Percentiles rank a stretch among this genome's conserved stretches.
Conservation (phyloP, 2,888 invertebrate species). For the Caenorhabditis panamensis region DNA sequence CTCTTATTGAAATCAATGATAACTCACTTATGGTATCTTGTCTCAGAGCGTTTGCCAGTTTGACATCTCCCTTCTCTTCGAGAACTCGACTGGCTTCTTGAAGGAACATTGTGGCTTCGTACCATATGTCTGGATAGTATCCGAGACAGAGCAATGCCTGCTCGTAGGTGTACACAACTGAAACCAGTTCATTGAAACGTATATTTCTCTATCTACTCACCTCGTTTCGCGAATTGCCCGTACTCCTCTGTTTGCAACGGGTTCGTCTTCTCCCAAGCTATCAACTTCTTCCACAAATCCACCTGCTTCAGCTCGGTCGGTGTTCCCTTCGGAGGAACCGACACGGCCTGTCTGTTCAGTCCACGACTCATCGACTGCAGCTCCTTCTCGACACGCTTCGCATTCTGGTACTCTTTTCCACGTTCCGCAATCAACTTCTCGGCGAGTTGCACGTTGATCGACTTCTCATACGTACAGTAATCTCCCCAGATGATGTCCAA, state of each 20-base stretch:
- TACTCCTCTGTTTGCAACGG: slow-evolving; percentile 97
- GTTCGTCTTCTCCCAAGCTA: slow-evolving; percentile 96
- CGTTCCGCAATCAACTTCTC: slow-evolving; percentile 98
- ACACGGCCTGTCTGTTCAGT: slow-evolving; percentile 94
- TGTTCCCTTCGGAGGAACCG: slow-evolving; percentile 90
- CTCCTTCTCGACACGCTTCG: slow-evolving; percentile 93
- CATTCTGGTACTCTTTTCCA: slow-evolving; percentile 89
- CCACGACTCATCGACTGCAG: slow-evolving; percentile 95
- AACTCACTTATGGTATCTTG: slow-evolving; percentile 71
- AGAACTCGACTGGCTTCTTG: slow-evolving; percentile 95
- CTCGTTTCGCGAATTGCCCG: slow-evolving; percentile 90
- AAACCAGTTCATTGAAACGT: slow-evolving; percentile 68
- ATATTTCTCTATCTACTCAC: slow-evolving; percentile 72
- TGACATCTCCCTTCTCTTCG: slow-evolving; percentile 85
- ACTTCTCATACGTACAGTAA: slow-evolving; percentile 93
- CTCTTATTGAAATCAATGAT: background rate
- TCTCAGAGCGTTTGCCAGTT: slow-evolving; percentile 65
- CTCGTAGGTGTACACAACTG: slow-evolving; percentile 98
- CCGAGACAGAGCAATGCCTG: slow-evolving; percentile 96
- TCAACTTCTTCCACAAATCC: slow-evolving; percentile 98
- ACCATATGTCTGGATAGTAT: slow-evolving; percentile 99
- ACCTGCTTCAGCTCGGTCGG: slow-evolving; percentile 84
- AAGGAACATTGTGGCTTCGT: slow-evolving; percentile 96
- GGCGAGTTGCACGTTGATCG: slow-evolving; percentile 91
- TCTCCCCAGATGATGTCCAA: slow-evolving; percentile 96